Evolutionary conservation across 2,113 vertebrate genomes (phyloP).

Genomic region (Eurypyga helias): DNA sequence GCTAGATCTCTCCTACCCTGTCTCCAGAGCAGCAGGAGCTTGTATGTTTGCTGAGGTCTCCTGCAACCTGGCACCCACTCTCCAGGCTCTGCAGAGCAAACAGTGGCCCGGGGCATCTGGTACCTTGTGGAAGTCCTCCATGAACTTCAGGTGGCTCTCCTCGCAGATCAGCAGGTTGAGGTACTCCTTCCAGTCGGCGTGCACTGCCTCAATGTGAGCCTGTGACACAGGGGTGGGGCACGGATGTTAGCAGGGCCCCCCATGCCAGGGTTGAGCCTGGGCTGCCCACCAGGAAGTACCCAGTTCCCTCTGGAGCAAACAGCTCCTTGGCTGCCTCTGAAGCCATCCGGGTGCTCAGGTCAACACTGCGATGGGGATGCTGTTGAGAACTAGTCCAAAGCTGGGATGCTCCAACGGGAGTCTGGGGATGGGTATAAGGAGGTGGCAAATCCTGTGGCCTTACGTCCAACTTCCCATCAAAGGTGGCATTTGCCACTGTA

Average conservation of each 20-base stretch:
- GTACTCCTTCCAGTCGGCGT: slow-evolving; percentile 97
- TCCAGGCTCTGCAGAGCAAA: background rate
- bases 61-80: background rate
- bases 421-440: background rate
- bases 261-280: background rate
- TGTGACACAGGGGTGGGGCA: background rate
- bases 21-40: background rate
- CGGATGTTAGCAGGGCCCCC: accelerated
- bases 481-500: background rate
- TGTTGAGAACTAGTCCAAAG: background rate
- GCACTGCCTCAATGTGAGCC: slow-evolving; percentile 96
- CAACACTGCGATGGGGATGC: background rate
- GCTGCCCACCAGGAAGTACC: background rate
- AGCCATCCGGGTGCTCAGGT: background rate
- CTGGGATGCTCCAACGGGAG: background rate
- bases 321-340: background rate
- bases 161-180: slow-evolving; percentile 98
- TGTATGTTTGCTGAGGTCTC: background rate
- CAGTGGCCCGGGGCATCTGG: background rate
- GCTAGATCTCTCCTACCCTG: background rate
- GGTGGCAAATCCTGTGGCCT: background rate
- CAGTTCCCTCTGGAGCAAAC: background rate
- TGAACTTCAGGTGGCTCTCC: slow-evolving; percentile 95
- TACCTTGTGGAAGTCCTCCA: slow-evolving; percentile 98
- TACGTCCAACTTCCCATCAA: background rate